Base-by-base conservation (phyloP, 2,797 vertebrate species). In the Ara ararauna region DNA sequence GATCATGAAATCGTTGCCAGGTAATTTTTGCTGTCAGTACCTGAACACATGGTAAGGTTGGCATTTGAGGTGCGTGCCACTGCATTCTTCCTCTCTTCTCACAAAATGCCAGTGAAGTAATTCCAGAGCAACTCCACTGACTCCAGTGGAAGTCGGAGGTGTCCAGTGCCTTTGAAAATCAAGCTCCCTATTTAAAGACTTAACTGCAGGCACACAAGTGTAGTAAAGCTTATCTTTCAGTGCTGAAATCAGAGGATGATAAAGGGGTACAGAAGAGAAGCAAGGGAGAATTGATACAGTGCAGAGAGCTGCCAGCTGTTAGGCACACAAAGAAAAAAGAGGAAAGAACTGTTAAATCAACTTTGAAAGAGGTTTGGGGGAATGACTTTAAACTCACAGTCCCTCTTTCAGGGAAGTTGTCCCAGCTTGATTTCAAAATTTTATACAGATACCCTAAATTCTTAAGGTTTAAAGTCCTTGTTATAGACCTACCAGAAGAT, bases 371-470 rank as follows among this genome's bases (percentile, higher is more conserved):
- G 54, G 6, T 54, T 85, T 79, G 12, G 36, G 47, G 36, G 12
- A 75, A 75, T 56, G 17, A 51, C 38, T 71, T 87, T 42, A 79
- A 87, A 80, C 48, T 24, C 62, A 80, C n/a, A 84, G 32, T 8
- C 22, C 14, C 10, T 66, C 58, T 72, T 79, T 90, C 42, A 44
- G 42, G 42, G 22, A 79, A 78, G 42, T 23, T 30, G 56, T 54
- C 47, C 45, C 67, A 83, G 67, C 36, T 89, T 78, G 78, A 71
- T 92, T 92, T 94, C 42, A 90, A 85, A 71, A 34, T 75, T 67
- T 76, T 84, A 32, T 76, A 86, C 12, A 72, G 44, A 73, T 64
- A 80, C 20, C 42, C 42, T 38, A 53, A 87, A 67, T 76, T 75
- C 38, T 83, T 71, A 56, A 75, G 51, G 44, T 67, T 80, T 80